Evolutionary conservation across 2,797 vertebrate genomes (phyloP).

Genomic region (Crocodylus rhombifer): DNA sequence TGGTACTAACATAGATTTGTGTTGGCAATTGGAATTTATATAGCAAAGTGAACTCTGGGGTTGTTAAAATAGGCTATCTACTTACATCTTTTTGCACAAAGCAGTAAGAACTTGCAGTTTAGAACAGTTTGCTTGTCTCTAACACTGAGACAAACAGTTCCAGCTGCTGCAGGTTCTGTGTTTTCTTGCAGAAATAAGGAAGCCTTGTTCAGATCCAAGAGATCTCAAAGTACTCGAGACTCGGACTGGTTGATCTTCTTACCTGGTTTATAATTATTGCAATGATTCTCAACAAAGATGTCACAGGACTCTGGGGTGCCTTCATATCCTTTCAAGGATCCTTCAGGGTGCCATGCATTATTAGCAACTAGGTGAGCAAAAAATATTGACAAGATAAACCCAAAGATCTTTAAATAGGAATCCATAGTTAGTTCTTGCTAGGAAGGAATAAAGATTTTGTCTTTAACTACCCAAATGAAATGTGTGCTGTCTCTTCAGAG

Average conservation of each 20-base stretch:
- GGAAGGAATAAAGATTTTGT: background rate
- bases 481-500: background rate
- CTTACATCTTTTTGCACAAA: background rate
- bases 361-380: too few relatives aligned
- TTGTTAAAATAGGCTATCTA: background rate
- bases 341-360: too few relatives aligned
- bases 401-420: too few relatives aligned
- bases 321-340: too few relatives aligned
- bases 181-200: background rate
- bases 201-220: background rate
- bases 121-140: background rate
- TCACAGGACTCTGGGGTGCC: too few relatives aligned
- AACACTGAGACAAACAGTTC: background rate
- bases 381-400: too few relatives aligned
- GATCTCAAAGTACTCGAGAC: too few relatives aligned
- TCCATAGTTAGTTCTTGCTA: background rate
- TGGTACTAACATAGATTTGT: constrained; percentile 27
- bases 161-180: background rate
- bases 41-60: background rate
- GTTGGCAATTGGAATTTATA: constrained; percentile 21
- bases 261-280: background rate
- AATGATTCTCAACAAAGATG: background rate
- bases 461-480: background rate
- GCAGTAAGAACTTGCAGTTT: background rate
- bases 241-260: background rate